Evolutionary conservation across 2,888 invertebrate genomes (phyloP).

Genomic region (Sphinx pinastri): DNA sequence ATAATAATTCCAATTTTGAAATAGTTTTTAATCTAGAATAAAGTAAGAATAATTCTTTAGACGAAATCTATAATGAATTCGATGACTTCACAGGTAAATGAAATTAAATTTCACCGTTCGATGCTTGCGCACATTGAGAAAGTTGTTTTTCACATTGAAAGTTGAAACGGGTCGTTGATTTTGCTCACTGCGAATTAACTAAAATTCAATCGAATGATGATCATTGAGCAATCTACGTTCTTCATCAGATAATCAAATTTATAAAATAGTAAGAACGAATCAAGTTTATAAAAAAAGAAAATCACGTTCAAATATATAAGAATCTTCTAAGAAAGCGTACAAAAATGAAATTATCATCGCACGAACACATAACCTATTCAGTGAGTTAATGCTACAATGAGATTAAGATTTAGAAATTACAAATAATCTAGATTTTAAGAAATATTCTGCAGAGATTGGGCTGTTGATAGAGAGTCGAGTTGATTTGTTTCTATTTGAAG

Average conservation of each 20-base stretch:
- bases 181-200: no score
- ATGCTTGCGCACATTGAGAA: no score
- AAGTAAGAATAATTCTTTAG: neutral
- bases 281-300: no score
- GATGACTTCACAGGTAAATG: neutral
- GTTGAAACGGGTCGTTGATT: no score
- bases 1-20: slow-evolving; percentile 4
- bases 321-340: neutral
- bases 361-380: slow-evolving; percentile 17
- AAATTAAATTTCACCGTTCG: neutral
- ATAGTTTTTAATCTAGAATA: neutral
- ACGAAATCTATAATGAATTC: neutral
- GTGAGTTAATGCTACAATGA: slow-evolving; percentile 23
- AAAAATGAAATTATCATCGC: slow-evolving; percentile 8
- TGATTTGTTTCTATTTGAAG: neutral
- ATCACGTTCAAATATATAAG: neutral
- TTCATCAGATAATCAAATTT: no score
- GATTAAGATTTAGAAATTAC: slow-evolving; percentile 23
- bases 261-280: no score
- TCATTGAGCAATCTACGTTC: neutral
- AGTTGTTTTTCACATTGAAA: no score
- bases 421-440: slow-evolving; percentile 16
- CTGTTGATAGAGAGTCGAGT: slow-evolving; percentile 5
- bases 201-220: neutral
- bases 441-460: neutral